Base-by-base conservation (phyloP, 2,888 invertebrate genomes). In the Octodonta nipae region DNA sequence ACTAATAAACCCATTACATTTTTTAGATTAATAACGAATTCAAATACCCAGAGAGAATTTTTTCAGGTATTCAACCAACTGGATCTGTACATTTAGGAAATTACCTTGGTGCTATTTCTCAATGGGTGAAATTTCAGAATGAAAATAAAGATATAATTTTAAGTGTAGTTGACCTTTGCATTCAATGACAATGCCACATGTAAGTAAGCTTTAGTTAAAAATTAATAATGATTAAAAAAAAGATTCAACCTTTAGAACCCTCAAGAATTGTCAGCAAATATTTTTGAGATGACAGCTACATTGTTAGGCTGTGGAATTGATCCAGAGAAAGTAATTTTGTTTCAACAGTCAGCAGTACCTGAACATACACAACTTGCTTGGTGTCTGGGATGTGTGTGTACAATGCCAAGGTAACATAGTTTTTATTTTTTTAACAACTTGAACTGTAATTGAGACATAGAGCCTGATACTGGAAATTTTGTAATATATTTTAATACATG, bases 21-120 rank as follows among this genome's bases (percentile, higher is more conserved):
- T n/a, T n/a, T n/a, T n/a, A n/a, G n/a, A n/a, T n/a, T n/a, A n/a
- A n/a, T n/a, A n/a, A n/a, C n/a, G n/a, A n/a, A n/a, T n/a, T n/a
- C n/a, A n/a, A n/a, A n/a, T n/a, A n/a, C n/a, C 42, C 45, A 10
- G 44, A 43, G 32, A 67, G 64, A 33, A 69, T 92, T 49, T 84
- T 93, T 51, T 87, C 95, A 0, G 96, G 95, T 8, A 81, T 98
- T 54, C 96, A 98, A 64, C 96, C 98, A 0, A 95, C 95, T 0
- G 96, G 96, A 11, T 66, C 74, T 3, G 68, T 95, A 38, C 98
- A 98, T 63, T 66, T 96, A 30, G 98, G 98, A 7, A 98, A 99
- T 67, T 98, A 95, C 66, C 76, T 93, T 46, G 95, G 95, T 7
- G 93, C 91, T 1, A 73, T 98, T 39, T 71, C 74, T 36, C 81